A percentile compares a stretch with the other conserved stretches of the same genome.
Conservation (phyloP, 2,113 vertebrate genomes). For the Plotosus lineatus region DNA sequence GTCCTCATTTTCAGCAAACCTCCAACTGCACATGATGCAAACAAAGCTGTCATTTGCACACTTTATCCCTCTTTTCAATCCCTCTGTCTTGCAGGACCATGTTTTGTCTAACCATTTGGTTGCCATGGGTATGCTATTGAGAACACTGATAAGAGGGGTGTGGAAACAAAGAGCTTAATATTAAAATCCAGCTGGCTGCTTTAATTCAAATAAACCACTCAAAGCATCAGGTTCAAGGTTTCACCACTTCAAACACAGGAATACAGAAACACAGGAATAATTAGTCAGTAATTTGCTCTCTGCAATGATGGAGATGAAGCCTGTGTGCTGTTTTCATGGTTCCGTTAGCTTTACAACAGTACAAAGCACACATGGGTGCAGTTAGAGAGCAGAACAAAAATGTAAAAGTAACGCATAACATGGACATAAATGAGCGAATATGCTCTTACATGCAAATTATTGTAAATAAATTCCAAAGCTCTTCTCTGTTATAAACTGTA, state of each 20-base stretch:
- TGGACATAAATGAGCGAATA: neutral
- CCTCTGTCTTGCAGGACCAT: constrained; percentile 35
- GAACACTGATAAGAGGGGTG: constrained; percentile 67
- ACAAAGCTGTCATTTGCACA: constrained; percentile 47
- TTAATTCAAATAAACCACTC: constrained; percentile 63
- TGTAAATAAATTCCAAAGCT: neutral
- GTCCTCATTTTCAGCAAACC: neutral
- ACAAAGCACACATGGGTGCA: neutral
- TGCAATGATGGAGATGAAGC: neutral
- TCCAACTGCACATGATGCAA: neutral
- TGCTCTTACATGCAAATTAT: neutral
- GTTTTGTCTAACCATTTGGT: constrained; percentile 56
- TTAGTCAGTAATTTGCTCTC: constrained; percentile 25
- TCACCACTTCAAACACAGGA: constrained; percentile 38
- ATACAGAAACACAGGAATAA: constrained; percentile 58
- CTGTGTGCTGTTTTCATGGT: neutral
- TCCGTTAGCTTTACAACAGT: neutral
- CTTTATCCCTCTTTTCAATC: constrained; percentile 1
- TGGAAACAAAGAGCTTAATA: constrained; percentile 63
- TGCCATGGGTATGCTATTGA: constrained; percentile 69
- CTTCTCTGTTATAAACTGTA: neutral
- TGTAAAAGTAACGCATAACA: neutral
- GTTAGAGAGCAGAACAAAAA: neutral
- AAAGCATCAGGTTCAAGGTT: constrained; percentile 32
- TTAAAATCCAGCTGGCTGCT: constrained; percentile 57